Base-by-base conservation (phyloP, 2,888 invertebrate species). In the Dynastes grantii region DNA sequence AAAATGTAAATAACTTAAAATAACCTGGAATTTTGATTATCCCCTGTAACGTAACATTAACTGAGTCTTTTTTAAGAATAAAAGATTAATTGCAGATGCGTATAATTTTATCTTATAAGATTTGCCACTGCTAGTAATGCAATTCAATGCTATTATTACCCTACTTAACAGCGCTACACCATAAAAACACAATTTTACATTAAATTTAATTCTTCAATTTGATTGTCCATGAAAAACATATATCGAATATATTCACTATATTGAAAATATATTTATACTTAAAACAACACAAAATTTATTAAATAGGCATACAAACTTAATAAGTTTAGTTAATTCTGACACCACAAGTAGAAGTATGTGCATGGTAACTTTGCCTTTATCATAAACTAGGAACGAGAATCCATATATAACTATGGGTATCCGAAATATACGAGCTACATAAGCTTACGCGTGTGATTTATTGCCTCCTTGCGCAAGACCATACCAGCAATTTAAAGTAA, bases 371-470 rank as follows among this genome's bases (percentile, higher is more conserved):
- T 27, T 13, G 29, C 61, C 67, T 22, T 40, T 27, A 6, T 67
- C 13, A 45, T 29, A 45, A 40, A 40, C 22, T 22, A 13, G 9
- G 16, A 67, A 13, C 22, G 1, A 22, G 37, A 40, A 3, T 16
- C 45, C 1, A 27, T 45, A 2, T 16, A 45, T 5, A 67, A 16
- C 45, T 40, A 67, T 40, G 2, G 55, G 37, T 22, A 37, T 55
- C 16, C 55, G 22, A 71, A 71, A 6, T 32, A 4, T 55, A 37
- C 16, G 58, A 55, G 6, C n/a, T 13, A 22, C 32, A 58, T 71
- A 58, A 71, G 37, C 49, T 71, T 27, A 55, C 58, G 58, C 55
- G 55, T 71, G 71, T 71, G 55, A 71, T 58, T 71, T 55, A 71
- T 71, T 37, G 37, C 37, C 11, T 13, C 22, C 37, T 68, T 71